These are phyloP conservation scores for Drosophila pandora DNA, from an alignment of 1,140 invertebrate genomes.

Conservation along the genomic window DNA sequence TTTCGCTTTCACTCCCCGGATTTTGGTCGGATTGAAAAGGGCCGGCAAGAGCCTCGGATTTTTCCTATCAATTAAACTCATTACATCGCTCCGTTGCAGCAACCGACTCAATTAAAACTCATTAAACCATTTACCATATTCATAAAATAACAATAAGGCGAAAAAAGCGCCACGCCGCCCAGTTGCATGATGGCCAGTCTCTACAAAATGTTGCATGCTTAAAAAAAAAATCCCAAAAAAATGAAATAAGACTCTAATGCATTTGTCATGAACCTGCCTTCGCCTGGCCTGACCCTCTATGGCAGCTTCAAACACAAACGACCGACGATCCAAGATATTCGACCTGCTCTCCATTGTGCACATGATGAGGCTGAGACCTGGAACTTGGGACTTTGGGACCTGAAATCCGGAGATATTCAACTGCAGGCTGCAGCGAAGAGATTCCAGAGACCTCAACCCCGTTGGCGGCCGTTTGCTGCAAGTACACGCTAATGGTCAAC, in stretches of 20 bases:
- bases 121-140: constrained; percentile 81
- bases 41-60: constrained; percentile 32
- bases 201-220: constrained; percentile 17
- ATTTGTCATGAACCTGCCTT: constrained; percentile 79
- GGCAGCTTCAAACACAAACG: constrained; percentile 39
- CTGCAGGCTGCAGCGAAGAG: constrained; percentile 12
- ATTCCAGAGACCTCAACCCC: constrained; percentile 66
- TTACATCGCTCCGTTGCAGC: constrained; percentile 43
- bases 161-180: constrained; percentile 49
- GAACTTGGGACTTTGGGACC: constrained; percentile 9
- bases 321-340: constrained; percentile 54
- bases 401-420: constrained; percentile 5
- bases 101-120: constrained; percentile 75
- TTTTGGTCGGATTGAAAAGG: constrained; percentile 40
- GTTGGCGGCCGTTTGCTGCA: constrained; percentile 67
- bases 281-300: constrained; percentile 19
- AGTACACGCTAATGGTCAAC: constrained; percentile 79
- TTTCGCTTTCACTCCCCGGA: constrained; percentile 54
- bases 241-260: constrained; percentile 55
- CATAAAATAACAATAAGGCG: constrained; percentile 77
- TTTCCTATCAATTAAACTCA: constrained; percentile 80
- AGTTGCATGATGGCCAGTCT: constrained; percentile 28
- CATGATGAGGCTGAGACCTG: constrained; percentile 61
- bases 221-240: constrained; percentile 14
- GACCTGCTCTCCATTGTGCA: constrained; percentile 81